Base-by-base conservation (phyloP, 2,888 invertebrate genomes). In the Margaritifera margaritifera region DNA sequence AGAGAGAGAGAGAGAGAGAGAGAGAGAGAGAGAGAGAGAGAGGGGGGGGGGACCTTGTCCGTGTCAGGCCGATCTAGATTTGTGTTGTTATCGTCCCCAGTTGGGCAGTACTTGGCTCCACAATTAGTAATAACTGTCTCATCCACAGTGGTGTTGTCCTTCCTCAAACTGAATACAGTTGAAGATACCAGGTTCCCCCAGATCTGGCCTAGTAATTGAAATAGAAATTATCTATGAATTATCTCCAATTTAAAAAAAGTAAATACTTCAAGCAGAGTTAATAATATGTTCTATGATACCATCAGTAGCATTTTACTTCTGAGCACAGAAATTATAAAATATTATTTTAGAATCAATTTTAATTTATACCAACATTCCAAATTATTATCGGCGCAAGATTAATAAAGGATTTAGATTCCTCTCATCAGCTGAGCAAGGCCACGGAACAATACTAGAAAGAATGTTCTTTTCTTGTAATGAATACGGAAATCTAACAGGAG, bases 151-250 rank as follows among this genome's bases (percentile, higher is more conserved):
- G 55, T 56, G 11, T 52, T 19, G 8, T 74, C 55, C 2, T 56
- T 56, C 27, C 56, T 55, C 25, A 66, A 64, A 24, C 74, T 75
- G 61, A 85, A 80, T 11, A 85, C 66, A 11, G 69, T 27, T 1
- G 84, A 84, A 3, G 87, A 85, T 18, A 87, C 86, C 75, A 98
- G 92, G 90, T 98, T 98, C 87, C 98, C 98, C 95, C 96, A 96
- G 60, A 98, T 93, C 90, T 98, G 97, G 78, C 97, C 96, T 53
- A 96, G 27, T 66, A 66, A 55, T 53, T 51, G 11, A 52, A 62
- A 61, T 6, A 19, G 15, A 53, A 18, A 52, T 42, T 20, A 20
- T 61, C 1, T 42, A 27, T n/a, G 2, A 22, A 55, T 55, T 55
- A 24, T 31, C n/a, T 60, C 27, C 6, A 60, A 11, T 24, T 2